These are phyloP conservation scores for Xenops minutus DNA, from an alignment of 2,797 vertebrate species.

Conservation along the genomic window DNA sequence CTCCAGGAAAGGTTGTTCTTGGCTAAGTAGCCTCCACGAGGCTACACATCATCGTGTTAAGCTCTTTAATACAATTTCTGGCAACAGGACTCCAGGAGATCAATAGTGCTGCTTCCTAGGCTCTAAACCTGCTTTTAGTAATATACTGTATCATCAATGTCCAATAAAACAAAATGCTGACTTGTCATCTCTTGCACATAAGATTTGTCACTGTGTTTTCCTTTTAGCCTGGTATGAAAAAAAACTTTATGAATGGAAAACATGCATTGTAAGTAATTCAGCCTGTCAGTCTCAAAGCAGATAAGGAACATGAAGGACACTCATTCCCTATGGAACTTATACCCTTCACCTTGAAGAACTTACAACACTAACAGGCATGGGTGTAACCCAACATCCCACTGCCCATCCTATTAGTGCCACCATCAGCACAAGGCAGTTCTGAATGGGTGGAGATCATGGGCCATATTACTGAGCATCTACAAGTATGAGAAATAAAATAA, in stretches of 20 bases:
- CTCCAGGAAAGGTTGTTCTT: not conserved
- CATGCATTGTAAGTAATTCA: not conserved
- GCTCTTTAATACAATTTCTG: conserved; percentile 55
- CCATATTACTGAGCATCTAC: not conserved
- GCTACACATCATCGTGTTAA: conserved; percentile 26
- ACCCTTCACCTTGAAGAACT: not conserved
- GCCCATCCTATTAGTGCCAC: not conserved
- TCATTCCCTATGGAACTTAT: not conserved
- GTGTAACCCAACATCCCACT: not conserved
- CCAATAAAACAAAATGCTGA: conserved; percentile 55
- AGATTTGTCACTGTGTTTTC: conserved; percentile 14
- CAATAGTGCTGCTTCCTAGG: conserved; percentile 60
- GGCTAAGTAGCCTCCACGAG: not conserved
- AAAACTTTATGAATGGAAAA: conserved; percentile 21
- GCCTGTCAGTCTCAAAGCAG: not conserved
- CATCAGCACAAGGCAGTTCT: not conserved
- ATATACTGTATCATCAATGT: conserved; percentile 42
- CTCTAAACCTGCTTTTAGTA: conserved; percentile 57
- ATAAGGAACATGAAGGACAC: not conserved
- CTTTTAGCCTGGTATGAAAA: not conserved
- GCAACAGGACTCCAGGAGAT: conserved; percentile 49
- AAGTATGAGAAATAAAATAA: not conserved
- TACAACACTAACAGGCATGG: not conserved
- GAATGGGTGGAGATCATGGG: not conserved
- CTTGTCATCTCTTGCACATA: not conserved